Evolutionary conservation across 2,888 invertebrate genomes (phyloP).

Genomic region (Plusia festucae): DNA sequence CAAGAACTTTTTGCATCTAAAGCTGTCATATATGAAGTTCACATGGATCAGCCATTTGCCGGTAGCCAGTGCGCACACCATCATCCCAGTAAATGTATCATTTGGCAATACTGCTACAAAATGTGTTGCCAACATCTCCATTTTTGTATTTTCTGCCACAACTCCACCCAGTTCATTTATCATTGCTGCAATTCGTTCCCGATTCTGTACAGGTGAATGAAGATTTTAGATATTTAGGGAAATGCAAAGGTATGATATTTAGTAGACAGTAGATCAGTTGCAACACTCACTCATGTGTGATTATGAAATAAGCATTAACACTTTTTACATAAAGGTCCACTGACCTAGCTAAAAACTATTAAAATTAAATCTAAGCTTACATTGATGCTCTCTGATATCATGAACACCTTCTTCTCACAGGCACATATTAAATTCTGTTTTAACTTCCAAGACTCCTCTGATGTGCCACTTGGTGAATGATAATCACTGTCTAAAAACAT

Average conservation of each 20-base stretch:
- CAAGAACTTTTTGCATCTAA: slow-evolving; percentile 83
- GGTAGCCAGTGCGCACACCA: slow-evolving; percentile 84
- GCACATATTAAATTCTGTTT: slow-evolving; percentile 86
- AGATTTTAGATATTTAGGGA: background rate
- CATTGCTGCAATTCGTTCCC: slow-evolving; percentile 81
- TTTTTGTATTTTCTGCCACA: slow-evolving; percentile 85
- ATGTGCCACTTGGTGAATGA: slow-evolving; percentile 84
- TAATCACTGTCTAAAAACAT: slow-evolving; percentile 81
- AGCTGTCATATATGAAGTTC: slow-evolving; percentile 84
- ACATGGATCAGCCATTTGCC: slow-evolving; percentile 84
- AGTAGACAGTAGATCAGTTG: background rate
- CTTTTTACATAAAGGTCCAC: too few species aligned
- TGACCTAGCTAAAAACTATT: too few species aligned
- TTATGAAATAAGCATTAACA: too few species aligned
- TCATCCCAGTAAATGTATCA: slow-evolving; percentile 85
- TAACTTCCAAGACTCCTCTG: slow-evolving; percentile 86
- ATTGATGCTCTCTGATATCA: slow-evolving; percentile 83
- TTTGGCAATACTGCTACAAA: slow-evolving; percentile 81
- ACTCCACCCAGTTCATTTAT: slow-evolving; percentile 84
- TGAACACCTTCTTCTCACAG: slow-evolving; percentile 85
- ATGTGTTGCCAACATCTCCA: slow-evolving; percentile 87
- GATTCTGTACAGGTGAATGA: slow-evolving; percentile 68
- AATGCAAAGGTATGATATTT: background rate
- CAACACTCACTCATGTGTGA: too few species aligned
- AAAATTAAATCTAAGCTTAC: slow-evolving; percentile 67